Base-by-base conservation (phyloP, 2,797 vertebrate genomes). In the Schizothorax lantsangensis region DNA sequence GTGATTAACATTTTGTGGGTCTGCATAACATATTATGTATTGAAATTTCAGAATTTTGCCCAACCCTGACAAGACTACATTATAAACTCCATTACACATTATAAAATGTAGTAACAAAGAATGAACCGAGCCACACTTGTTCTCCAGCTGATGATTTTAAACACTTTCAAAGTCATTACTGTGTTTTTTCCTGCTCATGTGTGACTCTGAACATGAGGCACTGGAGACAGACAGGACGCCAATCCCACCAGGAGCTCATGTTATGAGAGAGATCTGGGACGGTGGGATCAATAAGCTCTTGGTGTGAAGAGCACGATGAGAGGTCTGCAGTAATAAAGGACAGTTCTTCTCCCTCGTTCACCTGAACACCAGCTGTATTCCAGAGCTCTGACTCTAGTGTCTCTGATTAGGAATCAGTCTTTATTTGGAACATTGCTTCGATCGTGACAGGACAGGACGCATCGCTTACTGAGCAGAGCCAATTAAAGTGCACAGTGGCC, bases 361-460 rank as follows among this genome's bases (percentile, higher is more conserved):
- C 47, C 33, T 85, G 64, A 64, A 52, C 33, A 49, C 62, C 79
- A 79, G 52, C 87, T 78, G 83, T 85, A 85, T 57, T 85, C 72
- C 84, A 88, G 79, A 84, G 74, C 84, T 82, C 78, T 23, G 68
- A 57, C 81, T 81, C 88, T 54, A 83, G 78, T 66, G 49, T 73
- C 75, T 85, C 90, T 81, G 92, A 95, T 94, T 94, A 93, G 77
- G 93, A 90, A 77, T 88, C 89, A 86, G 87, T 92, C 92, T 92
- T 92, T 90, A 93, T 94, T 94, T 95, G 93, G 93, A 93, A 84
- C 92, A 87, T 83, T 68, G 75, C 80, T 95, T 95, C 90, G 94
- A 95, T 57, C 93, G 87, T 62, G 72, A 86, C 77, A 88, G 88
- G 69, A 88, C 88, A 80, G 84, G 59, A 68, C 26, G 38, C 86